Evolutionary conservation across 2,113 vertebrate species (phyloP).

Genomic region (Amphilophus citrinellus): DNA sequence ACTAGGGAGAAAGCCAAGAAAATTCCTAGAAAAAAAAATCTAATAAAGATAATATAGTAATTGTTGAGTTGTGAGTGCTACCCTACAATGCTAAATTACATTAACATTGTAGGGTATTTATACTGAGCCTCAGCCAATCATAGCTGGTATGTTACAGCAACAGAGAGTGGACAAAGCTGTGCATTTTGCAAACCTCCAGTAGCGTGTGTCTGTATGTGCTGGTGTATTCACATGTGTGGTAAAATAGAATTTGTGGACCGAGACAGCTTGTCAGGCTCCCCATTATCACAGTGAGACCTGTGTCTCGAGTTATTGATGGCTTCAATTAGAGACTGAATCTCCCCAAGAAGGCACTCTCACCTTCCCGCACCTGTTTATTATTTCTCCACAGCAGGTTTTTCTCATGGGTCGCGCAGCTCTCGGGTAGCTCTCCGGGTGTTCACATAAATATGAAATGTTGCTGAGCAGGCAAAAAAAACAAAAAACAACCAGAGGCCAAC

Average conservation of each 20-base stretch:
- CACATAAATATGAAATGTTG: conserved; percentile 23
- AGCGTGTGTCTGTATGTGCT: background rate
- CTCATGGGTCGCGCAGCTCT: conserved; percentile 4
- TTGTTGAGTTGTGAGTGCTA: background rate
- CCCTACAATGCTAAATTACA: background rate
- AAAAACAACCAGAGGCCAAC: conserved; percentile 10
- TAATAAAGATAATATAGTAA: background rate
- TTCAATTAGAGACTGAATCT: conserved; percentile 62
- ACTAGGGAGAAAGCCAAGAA: background rate
- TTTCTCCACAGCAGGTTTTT: conserved; percentile 10
- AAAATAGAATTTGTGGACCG: conserved; percentile 28
- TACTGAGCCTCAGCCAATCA: background rate
- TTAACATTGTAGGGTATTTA: background rate
- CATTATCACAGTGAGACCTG: conserved; percentile 34
- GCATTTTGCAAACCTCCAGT: conserved; percentile 13
- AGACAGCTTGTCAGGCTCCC: conserved; percentile 38
- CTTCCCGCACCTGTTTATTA: conserved; percentile 40
- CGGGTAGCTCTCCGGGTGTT: conserved; percentile 4
- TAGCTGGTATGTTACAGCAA: background rate
- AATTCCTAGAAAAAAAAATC: background rate
- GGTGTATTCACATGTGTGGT: background rate
- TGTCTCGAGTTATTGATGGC: conserved; percentile 65
- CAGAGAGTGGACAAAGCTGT: conserved; percentile 20
- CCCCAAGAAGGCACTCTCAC: conserved; percentile 15
- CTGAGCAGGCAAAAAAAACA: conserved; percentile 31